A percentile compares a stretch with the other conserved stretches of the same genome.
These are phyloP conservation scores for Bergia puertoricense DNA, from an alignment of 92 coral and sea anemone genomes.

Conservation along the genomic window DNA sequence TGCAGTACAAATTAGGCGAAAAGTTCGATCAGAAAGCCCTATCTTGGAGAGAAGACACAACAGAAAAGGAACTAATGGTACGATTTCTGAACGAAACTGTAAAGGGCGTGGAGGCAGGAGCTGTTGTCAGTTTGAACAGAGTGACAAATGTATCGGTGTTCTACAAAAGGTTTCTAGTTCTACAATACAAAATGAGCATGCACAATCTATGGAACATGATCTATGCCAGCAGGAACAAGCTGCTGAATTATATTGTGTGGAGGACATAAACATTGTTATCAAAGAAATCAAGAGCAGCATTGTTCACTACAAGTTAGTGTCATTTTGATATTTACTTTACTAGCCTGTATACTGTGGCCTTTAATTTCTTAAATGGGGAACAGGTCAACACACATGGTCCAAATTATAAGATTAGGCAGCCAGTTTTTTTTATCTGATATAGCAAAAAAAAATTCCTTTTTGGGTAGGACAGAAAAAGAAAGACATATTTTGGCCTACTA, in stretches of 20 bases:
- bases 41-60: slow-evolving; percentile 44
- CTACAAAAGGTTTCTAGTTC: background rate
- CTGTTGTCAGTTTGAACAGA: background rate
- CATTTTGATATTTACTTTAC: slow-evolving; percentile 21
- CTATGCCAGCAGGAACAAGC: background rate
- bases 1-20: slow-evolving; percentile 37
- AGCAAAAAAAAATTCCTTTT: no score
- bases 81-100: slow-evolving; percentile 39
- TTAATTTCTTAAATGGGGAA: no score
- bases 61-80: slow-evolving; percentile 42
- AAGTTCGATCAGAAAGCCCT: slow-evolving; percentile 32
- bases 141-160: background rate
- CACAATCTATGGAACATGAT: background rate
- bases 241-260: background rate
- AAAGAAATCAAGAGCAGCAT: slow-evolving; percentile 21
- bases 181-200: background rate
- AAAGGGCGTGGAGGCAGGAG: background rate
- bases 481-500: no score
- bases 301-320: slow-evolving; percentile 38
- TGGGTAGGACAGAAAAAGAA: no score
- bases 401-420: no score
- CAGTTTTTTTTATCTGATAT: no score
- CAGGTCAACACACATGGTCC: no score
- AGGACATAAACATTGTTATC: background rate
- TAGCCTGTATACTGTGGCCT: background rate